A percentile compares a stretch with the other conserved stretches of the same genome.
phyloP scores from a whole-genome alignment of 2,797 vertebrate genomes.

The Dipus sagitta region DNA sequence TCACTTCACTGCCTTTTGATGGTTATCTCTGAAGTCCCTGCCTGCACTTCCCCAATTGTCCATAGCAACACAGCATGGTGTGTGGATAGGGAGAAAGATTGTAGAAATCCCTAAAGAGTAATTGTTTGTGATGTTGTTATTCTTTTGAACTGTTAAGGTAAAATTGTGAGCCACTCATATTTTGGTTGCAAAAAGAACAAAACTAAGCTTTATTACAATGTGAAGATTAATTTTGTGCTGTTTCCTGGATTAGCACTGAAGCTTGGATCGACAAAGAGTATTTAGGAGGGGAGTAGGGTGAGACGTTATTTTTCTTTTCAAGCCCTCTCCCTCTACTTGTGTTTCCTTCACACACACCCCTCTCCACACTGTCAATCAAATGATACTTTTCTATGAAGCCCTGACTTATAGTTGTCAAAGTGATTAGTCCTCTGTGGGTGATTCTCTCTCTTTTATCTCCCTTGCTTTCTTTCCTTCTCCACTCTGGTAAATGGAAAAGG shows the following conservation, averaged over 20 bases:
- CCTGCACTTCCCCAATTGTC: background rate
- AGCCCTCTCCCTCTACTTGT: conserved; percentile 63
- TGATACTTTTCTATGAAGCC: conserved; percentile 85
- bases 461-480: conserved; percentile 86
- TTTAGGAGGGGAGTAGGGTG: conserved; percentile 76
- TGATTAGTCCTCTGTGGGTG: conserved; percentile 91
- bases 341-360: conserved; percentile 80
- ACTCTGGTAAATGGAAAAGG: conserved; percentile 88
- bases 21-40: background rate
- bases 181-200: conserved; percentile 75
- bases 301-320: conserved; percentile 77
- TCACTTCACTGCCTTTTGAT: conserved; percentile 9
- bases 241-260: conserved; percentile 64
- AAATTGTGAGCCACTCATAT: conserved; percentile 73
- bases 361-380: conserved; percentile 84
- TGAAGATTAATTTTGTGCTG: conserved; percentile 57
- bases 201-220: conserved; percentile 74
- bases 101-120: conserved; percentile 4
- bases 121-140: conserved; percentile 37
- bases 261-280: conserved; percentile 72
- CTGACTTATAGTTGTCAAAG: conserved; percentile 88
- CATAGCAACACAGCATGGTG: background rate
- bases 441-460: conserved; percentile 79
- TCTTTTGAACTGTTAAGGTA: conserved; percentile 72
- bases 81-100: background rate